Conservation (phyloP, 2,888 invertebrate genomes). For the Geotrupes spiniger region DNA sequence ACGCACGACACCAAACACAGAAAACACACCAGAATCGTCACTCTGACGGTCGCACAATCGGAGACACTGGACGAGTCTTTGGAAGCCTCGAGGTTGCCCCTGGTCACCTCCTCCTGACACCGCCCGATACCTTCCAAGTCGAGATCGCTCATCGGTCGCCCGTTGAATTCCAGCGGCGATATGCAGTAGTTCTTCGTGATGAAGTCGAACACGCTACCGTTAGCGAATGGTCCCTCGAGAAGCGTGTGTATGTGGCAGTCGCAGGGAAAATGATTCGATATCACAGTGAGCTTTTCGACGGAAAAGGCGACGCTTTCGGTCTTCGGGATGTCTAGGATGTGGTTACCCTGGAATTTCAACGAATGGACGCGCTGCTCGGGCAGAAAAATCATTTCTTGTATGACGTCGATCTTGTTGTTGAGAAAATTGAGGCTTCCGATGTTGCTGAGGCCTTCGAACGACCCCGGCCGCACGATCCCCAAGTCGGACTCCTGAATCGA, state of each 20-base stretch:
- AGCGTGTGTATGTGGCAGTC: conserved; percentile 81
- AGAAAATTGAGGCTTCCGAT: conserved; percentile 73
- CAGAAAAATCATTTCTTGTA: conserved; percentile 71
- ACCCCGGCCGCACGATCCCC: conserved; percentile 69
- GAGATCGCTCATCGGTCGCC: conserved; percentile 67
- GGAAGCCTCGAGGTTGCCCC: conserved; percentile 62
- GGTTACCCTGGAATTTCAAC: conserved; percentile 77
- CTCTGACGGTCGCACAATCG: conserved; percentile 24
- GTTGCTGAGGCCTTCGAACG: conserved; percentile 72
- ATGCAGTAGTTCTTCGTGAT: conserved; percentile 79
- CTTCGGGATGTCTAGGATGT: conserved; percentile 73
- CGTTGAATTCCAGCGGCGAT: conserved; percentile 80
- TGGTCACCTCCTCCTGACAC: conserved; percentile 66
- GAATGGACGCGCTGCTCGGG: conserved; percentile 69
- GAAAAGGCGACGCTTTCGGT: conserved; percentile 65
- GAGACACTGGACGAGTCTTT: conserved; percentile 35
- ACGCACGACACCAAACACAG: conserved; percentile 25
- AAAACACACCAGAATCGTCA: conserved; percentile 26
- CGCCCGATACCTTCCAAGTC: conserved; percentile 64
- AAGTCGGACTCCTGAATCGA: conserved; percentile 81
- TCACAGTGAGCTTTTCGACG: conserved; percentile 70
- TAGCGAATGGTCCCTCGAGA: conserved; percentile 71
- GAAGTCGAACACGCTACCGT: conserved; percentile 65
- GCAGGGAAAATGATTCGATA: conserved; percentile 82
- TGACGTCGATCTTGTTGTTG: conserved; percentile 81